Percentiles rank a stretch among this genome's conserved stretches.
Conservation (phyloP, 1,140 invertebrate genomes). For the Cryptotermes secundus region DNA sequence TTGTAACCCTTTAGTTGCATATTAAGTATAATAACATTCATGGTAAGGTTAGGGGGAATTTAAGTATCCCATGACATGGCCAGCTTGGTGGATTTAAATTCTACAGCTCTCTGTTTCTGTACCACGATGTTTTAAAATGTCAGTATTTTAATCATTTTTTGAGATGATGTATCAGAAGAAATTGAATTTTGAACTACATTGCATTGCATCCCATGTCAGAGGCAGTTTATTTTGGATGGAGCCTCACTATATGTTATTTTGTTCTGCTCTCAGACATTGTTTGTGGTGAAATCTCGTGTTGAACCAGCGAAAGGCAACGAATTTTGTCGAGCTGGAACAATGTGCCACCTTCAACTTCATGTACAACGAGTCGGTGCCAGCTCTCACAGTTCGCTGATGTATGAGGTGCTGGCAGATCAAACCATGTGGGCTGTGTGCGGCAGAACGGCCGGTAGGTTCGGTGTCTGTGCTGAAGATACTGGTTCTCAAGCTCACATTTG, state of each 20-base stretch:
- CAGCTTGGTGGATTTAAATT: too few species aligned
- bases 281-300: slow-evolving; percentile 75
- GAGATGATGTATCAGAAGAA: too few species aligned
- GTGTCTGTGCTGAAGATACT: too few species aligned
- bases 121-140: too few species aligned
- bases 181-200: too few species aligned
- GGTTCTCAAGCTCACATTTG: too few species aligned
- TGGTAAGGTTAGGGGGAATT: too few species aligned
- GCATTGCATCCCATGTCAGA: neutral
- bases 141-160: too few species aligned
- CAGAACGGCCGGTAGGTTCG: slow-evolving; percentile 66
- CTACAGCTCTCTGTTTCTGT: too few species aligned
- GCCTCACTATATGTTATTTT: slow-evolving; percentile 31
- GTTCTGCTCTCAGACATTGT: slow-evolving; percentile 68
- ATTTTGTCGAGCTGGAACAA: slow-evolving; percentile 83
- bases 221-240: slow-evolving; percentile 27
- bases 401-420: slow-evolving; percentile 88
- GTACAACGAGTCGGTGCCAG: slow-evolving; percentile 57
- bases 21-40: too few species aligned
- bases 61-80: too few species aligned
- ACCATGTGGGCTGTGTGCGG: slow-evolving; percentile 91
- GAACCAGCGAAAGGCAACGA: slow-evolving; percentile 80
- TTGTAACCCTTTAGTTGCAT: too few species aligned
- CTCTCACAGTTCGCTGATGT: slow-evolving; percentile 70
- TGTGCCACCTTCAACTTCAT: slow-evolving; percentile 80